These are phyloP conservation scores for Molossus molossus DNA, from an alignment of 2,797 vertebrate species.

Conservation along the genomic window DNA sequence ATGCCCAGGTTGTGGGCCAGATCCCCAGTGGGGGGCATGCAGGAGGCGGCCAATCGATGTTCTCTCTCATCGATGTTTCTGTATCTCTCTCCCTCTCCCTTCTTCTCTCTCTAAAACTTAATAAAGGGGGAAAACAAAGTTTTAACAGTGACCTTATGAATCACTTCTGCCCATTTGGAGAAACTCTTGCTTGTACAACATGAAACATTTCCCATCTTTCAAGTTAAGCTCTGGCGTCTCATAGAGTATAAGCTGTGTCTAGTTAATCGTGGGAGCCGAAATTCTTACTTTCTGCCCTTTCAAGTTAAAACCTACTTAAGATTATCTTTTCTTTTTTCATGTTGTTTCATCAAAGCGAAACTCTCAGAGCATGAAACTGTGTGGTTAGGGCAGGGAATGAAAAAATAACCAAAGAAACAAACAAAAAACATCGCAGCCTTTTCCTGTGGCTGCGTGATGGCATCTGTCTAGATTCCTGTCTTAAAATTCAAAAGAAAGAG, in stretches of 20 bases:
- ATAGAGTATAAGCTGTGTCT: conserved; percentile 86
- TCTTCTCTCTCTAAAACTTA: too few species aligned
- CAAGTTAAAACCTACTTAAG: conserved; percentile 85
- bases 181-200: conserved; percentile 88
- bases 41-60: too few species aligned
- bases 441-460: conserved; percentile 18
- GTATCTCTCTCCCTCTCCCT: too few species aligned
- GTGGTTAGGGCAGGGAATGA: conserved; percentile 76
- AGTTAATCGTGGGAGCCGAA: conserved; percentile 88
- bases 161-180: conserved; percentile 86
- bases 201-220: conserved; percentile 90
- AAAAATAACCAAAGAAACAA: conserved; percentile 14
- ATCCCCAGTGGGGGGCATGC: too few species aligned
- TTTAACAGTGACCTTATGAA: conserved; percentile 79
- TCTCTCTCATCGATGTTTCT: too few species aligned
- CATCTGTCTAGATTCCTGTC: not conserved
- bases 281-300: conserved; percentile 83
- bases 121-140: too few species aligned
- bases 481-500: not conserved
- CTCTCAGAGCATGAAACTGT: conserved; percentile 83
- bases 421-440: not conserved
- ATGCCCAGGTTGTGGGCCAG: too few species aligned
- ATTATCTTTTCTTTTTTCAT: conserved; percentile 75
- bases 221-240: conserved; percentile 87
- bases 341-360: conserved; percentile 85